These are phyloP conservation scores for Drosophila fulvimacula DNA, from an alignment of 2,888 invertebrate genomes.

Conservation along the genomic window DNA sequence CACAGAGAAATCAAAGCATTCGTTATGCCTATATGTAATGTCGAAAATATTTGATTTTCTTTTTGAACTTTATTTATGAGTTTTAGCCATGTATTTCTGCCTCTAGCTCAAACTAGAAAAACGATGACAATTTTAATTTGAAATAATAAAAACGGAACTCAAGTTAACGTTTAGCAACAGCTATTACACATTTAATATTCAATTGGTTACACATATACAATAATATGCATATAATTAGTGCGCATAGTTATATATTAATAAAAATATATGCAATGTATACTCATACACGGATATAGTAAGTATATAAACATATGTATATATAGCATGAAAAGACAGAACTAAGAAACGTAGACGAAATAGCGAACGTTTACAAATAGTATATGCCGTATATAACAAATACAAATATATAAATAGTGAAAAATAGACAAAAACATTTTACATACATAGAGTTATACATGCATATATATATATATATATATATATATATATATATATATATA, in stretches of 20 bases:
- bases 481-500: slow-evolving; percentile 53
- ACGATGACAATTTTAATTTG: slow-evolving; percentile 23
- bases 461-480: slow-evolving; percentile 61
- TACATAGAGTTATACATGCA: slow-evolving; percentile 76
- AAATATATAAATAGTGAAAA: slow-evolving; percentile 65
- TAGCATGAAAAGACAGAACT: slow-evolving; percentile 40
- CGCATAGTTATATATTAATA: slow-evolving; percentile 66
- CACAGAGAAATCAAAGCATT: slow-evolving; percentile 59
- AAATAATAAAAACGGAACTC: slow-evolving; percentile 41
- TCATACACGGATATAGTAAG: slow-evolving; percentile 27
- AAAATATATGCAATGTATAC: slow-evolving; percentile 55
- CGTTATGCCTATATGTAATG: slow-evolving; percentile 18
- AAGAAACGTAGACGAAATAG: slow-evolving; percentile 41
- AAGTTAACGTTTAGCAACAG: slow-evolving; percentile 73
- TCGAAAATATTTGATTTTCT: slow-evolving; percentile 11
- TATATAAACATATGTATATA: slow-evolving; percentile 47
- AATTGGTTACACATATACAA: slow-evolving; percentile 72
- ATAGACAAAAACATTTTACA: slow-evolving; percentile 80
- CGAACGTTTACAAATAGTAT: slow-evolving; percentile 31
- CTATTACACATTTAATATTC: slow-evolving; percentile 75
- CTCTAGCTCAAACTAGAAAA: slow-evolving; percentile 14
- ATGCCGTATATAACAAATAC: slow-evolving; percentile 36
- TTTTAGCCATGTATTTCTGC: slow-evolving; percentile 4
- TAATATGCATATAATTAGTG: slow-evolving; percentile 72
- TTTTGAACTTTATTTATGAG: slow-evolving; percentile 9